Evolutionary conservation across 2,888 invertebrate species (phyloP).

Genomic region (Eumacrocentrus americanus): DNA sequence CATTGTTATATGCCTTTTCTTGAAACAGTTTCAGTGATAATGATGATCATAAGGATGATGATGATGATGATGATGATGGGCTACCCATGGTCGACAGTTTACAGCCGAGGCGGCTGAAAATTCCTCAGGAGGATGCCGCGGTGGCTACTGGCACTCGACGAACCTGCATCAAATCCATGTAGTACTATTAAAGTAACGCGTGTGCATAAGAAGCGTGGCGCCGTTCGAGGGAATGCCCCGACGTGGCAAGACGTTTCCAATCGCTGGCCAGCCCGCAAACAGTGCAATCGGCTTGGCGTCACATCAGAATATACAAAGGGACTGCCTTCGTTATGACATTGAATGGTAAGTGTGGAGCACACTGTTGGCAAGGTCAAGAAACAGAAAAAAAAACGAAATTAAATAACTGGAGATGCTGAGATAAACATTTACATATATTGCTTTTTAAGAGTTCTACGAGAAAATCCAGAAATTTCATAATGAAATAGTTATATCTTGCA

Average conservation of each 20-base stretch:
- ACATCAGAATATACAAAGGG: conserved; percentile 30
- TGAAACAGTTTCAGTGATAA: too few relatives aligned
- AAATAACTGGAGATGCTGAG: too few relatives aligned
- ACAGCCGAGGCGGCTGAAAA: conserved; percentile 8
- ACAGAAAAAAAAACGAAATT: not conserved
- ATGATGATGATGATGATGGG: conserved; percentile 9
- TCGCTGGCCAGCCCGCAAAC: conserved; percentile 37
- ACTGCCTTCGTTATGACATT: conserved; percentile 32
- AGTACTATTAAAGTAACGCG: conserved; percentile 35
- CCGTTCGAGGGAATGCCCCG: conserved; percentile 49
- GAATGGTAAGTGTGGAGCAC: conserved; percentile 32
- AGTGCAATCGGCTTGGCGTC: conserved; percentile 33
- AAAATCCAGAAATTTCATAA: too few relatives aligned
- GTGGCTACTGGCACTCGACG: conserved; percentile 49
- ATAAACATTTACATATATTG: too few relatives aligned
- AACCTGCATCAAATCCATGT: conserved; percentile 51
- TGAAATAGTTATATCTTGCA: too few relatives aligned
- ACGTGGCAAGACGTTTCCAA: conserved; percentile 43
- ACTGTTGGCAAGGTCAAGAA: not conserved
- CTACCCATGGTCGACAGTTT: conserved; percentile 21
- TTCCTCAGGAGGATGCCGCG: conserved; percentile 42
- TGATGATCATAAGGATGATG: too few relatives aligned
- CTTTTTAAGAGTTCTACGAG: too few relatives aligned
- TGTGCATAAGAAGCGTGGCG: conserved; percentile 35
- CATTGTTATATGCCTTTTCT: not conserved